These are phyloP conservation scores for Apolygus lucorum DNA, from an alignment of 1,140 invertebrate genomes.

Conservation along the genomic window DNA sequence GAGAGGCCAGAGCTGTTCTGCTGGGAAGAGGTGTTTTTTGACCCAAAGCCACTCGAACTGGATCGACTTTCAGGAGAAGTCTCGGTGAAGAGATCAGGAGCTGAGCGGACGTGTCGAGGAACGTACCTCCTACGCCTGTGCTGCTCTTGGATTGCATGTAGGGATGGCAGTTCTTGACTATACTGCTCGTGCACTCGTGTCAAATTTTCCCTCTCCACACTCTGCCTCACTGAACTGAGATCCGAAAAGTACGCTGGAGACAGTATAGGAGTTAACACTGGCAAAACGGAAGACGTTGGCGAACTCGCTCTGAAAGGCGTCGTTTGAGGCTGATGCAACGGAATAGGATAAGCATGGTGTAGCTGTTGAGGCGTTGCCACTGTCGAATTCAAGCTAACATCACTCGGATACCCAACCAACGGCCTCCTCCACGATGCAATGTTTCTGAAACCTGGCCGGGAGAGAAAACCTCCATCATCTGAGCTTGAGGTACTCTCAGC, in stretches of 20 bases:
- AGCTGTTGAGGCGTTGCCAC: conserved; percentile 45
- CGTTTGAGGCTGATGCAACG: conserved; percentile 43
- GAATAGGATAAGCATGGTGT: conserved; percentile 3
- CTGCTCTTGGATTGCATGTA: conserved; percentile 65
- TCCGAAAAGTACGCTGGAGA: conserved; percentile 67
- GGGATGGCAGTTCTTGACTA: conserved; percentile 61
- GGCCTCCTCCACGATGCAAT: conserved; percentile 58
- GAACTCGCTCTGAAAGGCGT: conserved; percentile 57
- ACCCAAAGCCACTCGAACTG: conserved; percentile 79
- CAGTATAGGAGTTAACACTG: conserved; percentile 44
- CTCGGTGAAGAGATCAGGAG: conserved; percentile 56
- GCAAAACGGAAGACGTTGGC: conserved; percentile 47
- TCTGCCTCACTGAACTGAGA: conserved; percentile 74
- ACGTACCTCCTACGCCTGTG: conserved; percentile 42
- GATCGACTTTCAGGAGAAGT: conserved; percentile 77
- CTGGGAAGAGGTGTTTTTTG: conserved; percentile 84
- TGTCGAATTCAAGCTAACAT: conserved; percentile 57
- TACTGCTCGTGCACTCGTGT: conserved; percentile 55
- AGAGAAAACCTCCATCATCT: conserved; percentile 73
- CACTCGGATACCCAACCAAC: conserved; percentile 53
- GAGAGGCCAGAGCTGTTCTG: conserved; percentile 59
- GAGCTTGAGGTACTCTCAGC: conserved; percentile 60
- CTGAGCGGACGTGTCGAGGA: conserved; percentile 53
- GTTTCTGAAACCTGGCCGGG: conserved; percentile 34
- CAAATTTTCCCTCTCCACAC: conserved; percentile 59